Evolutionary conservation across 30 jellyfish, hydroid and myxozoan species (phyloP).

Genomic region (Aurelia coerulea): DNA sequence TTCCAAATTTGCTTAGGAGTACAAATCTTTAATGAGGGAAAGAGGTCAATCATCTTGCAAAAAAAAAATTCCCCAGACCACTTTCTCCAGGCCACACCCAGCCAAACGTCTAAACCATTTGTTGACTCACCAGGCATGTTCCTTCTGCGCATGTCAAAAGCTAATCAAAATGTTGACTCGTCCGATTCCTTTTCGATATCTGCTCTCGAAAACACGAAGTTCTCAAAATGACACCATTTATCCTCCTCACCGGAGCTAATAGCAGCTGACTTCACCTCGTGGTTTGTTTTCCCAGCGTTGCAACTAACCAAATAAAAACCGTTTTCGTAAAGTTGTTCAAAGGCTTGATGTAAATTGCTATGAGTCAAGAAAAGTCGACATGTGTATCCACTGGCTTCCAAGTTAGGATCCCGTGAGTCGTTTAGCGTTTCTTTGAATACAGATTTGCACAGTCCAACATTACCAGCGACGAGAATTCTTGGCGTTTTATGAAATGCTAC

Average conservation of each 20-base stretch:
- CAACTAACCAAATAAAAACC: slow-evolving; percentile 57
- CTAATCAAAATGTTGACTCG: no score
- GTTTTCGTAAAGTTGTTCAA: slow-evolving; percentile 33
- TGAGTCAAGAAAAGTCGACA: slow-evolving; percentile 44
- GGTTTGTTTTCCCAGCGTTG: slow-evolving; percentile 61
- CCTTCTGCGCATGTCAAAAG: no score
- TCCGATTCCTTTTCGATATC: no score
- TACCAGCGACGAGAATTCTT: slow-evolving; percentile 66
- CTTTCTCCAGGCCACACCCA: no score
- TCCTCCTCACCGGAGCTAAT: slow-evolving; percentile 28
- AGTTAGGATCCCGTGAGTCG: slow-evolving; percentile 48
- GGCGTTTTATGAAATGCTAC: slow-evolving; percentile 70
- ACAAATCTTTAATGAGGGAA: no score
- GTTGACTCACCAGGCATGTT: no score
- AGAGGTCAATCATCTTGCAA: no score
- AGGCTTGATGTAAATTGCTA: slow-evolving; percentile 53
- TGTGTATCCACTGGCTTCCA: slow-evolving; percentile 50
- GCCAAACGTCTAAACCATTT: no score
- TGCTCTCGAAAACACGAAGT: slow-evolving; percentile 13
- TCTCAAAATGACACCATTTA: slow-evolving; percentile 63
- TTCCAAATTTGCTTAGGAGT: no score
- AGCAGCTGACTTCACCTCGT: slow-evolving; percentile 5
- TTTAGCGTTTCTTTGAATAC: slow-evolving; percentile 57
- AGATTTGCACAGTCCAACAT: slow-evolving; percentile 44
- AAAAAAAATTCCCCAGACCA: no score